These are phyloP conservation scores for Anagrus nilaparvatae DNA, from an alignment of 1,140 invertebrate species.

Conservation along the genomic window DNA sequence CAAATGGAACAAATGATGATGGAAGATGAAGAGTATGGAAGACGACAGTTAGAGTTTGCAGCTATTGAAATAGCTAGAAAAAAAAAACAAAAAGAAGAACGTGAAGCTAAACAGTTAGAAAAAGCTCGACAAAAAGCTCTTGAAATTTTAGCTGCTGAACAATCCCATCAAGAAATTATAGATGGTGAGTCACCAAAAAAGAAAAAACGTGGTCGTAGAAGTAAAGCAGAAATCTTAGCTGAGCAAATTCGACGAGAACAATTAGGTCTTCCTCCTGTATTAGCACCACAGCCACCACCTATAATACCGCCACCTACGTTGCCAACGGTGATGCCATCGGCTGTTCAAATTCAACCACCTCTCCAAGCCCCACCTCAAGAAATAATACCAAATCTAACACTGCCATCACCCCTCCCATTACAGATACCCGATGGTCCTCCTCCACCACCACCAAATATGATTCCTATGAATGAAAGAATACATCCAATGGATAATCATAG, in stretches of 20 bases:
- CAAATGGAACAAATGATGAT: slow-evolving; percentile 51
- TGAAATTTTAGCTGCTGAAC: slow-evolving; percentile 36
- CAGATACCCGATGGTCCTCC: not conserved
- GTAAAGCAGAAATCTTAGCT: slow-evolving; percentile 40
- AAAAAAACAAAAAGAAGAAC: slow-evolving; percentile 46
- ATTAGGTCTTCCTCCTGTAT: slow-evolving; percentile 14
- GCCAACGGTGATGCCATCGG: slow-evolving; percentile 13
- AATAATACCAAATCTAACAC: not conserved
- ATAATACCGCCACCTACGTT: not conserved
- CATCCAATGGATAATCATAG: no score
- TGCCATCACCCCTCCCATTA: not conserved
- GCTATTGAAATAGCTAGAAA: slow-evolving; percentile 48
- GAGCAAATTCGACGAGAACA: slow-evolving; percentile 39
- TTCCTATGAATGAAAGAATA: no score
- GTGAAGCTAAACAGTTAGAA: slow-evolving; percentile 48
- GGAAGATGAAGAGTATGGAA: slow-evolving; percentile 51
- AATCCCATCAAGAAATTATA: slow-evolving; percentile 28
- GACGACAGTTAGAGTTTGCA: slow-evolving; percentile 44
- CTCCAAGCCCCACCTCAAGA: not conserved
- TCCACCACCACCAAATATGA: not conserved
- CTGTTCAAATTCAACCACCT: slow-evolving; percentile 12
- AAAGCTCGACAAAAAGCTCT: slow-evolving; percentile 47
- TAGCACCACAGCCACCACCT: slow-evolving; percentile 1
- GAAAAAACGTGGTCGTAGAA: slow-evolving; percentile 39
- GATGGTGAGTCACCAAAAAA: slow-evolving; percentile 38